Evolutionary conservation across 2,888 invertebrate genomes (phyloP).

Genomic region (Cistogaster globosa): DNA sequence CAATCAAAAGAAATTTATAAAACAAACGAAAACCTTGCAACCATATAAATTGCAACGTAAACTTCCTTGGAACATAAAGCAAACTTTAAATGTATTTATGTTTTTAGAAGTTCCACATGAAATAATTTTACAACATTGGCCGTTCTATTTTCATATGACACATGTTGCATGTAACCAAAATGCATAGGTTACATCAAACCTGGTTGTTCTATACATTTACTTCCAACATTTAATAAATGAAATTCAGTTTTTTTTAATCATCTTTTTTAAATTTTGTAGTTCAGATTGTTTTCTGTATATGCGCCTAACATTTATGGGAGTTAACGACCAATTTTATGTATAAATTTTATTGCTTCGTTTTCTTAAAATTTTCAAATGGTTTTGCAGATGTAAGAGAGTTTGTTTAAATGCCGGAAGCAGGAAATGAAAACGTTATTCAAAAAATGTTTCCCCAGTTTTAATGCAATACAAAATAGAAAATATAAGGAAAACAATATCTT

Average conservation of each 20-base stretch:
- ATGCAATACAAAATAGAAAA: conserved; percentile 15
- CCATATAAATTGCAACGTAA: not conserved
- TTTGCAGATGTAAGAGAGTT: conserved; percentile 27
- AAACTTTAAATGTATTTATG: conserved; percentile 7
- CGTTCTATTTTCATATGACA: not conserved
- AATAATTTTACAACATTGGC: not conserved
- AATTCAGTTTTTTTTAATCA: conserved; percentile 16
- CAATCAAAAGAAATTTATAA: no score
- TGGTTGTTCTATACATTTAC: not conserved
- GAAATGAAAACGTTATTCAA: conserved; percentile 58
- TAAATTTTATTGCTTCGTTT: conserved; percentile 57
- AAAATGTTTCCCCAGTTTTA: conserved; percentile 2
- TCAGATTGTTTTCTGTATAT: conserved; percentile 58
- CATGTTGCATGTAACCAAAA: conserved; percentile 54
- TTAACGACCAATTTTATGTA: conserved; percentile 68
- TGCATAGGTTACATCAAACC: conserved; percentile 52
- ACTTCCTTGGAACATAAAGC: not conserved
- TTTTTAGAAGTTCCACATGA: not conserved
- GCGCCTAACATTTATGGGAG: conserved; percentile 70
- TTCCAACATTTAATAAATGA: conserved; percentile 37
- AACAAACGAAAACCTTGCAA: no score
- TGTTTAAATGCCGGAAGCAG: conserved; percentile 59
- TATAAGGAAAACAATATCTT: conserved; percentile 39
- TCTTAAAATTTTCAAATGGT: conserved; percentile 43
- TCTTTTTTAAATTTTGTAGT: conserved; percentile 28